A percentile compares a stretch with the other conserved stretches of the same genome.
phyloP scores from a whole-genome alignment of 2,797 vertebrate species.

The Intellagama lesueurii region DNA sequence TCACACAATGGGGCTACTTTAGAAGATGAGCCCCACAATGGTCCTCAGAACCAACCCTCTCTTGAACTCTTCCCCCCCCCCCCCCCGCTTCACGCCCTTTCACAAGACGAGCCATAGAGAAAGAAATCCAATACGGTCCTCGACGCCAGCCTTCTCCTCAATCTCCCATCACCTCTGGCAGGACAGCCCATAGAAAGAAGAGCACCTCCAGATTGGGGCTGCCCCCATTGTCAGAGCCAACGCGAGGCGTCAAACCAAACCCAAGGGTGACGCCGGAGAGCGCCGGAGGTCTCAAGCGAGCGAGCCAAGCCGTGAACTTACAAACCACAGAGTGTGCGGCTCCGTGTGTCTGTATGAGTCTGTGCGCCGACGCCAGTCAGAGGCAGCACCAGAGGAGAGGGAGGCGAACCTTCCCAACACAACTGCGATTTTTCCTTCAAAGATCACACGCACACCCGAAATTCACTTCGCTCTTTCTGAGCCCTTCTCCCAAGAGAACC shows the following conservation, averaged over 20 bases:
- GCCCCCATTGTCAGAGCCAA: neutral
- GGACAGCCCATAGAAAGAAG: neutral
- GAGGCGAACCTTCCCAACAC: no score
- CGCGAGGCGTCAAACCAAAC: no score
- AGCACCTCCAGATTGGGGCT: neutral
- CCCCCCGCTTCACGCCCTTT: no score
- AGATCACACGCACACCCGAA: no score
- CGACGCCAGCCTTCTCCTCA: no score
- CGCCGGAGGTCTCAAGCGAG: neutral
- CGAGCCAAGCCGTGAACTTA: neutral
- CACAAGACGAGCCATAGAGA: neutral
- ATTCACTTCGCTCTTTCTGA: no score
- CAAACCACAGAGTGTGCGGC: neutral
- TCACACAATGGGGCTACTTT: no score
- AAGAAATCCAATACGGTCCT: no score
- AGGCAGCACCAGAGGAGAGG: neutral
- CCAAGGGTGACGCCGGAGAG: neutral
- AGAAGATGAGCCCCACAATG: neutral
- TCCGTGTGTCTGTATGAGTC: no score
- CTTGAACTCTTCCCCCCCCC: neutral
- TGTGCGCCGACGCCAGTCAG: neutral
- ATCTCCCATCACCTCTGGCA: neutral
- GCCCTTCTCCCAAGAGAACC: no score
- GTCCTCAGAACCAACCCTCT: neutral
- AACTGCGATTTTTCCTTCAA: no score